These are phyloP conservation scores for Heteromyza rotundicornis DNA, from an alignment of 2,888 invertebrate species.

Conservation along the genomic window DNA sequence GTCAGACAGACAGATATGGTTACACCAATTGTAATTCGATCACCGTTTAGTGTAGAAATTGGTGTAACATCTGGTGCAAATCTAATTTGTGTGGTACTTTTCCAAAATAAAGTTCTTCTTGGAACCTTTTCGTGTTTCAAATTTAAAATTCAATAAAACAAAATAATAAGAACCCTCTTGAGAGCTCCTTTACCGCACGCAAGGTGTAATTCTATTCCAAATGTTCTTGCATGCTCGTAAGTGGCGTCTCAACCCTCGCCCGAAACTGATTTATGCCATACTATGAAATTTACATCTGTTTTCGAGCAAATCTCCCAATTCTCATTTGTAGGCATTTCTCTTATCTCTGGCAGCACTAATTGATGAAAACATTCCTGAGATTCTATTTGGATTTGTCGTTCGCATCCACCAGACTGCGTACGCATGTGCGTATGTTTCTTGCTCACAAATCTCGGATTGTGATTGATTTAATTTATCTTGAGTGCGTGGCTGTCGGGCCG, in stretches of 20 bases:
- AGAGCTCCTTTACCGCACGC: too few relatives aligned
- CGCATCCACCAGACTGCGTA: background rate
- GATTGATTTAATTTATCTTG: slow-evolving; percentile 49
- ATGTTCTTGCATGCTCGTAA: too few relatives aligned
- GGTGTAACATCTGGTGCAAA: too few relatives aligned
- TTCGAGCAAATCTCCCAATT: background rate
- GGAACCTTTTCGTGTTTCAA: too few relatives aligned
- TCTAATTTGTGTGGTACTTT: too few relatives aligned
- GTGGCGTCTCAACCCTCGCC: background rate
- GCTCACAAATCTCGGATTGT: slow-evolving; percentile 32
- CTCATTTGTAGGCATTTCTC: slow-evolving; percentile 17
- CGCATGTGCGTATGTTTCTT: slow-evolving; percentile 6
- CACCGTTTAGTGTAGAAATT: too few relatives aligned
- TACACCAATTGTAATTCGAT: too few relatives aligned
- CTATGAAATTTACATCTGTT: slow-evolving; percentile 44
- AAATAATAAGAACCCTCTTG: too few relatives aligned
- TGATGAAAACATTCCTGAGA: slow-evolving; percentile 35
- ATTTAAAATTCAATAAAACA: too few relatives aligned
- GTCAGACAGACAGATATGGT: too few relatives aligned
- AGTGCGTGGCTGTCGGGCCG: slow-evolving; percentile 16
- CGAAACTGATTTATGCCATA: slow-evolving; percentile 37
- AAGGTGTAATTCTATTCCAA: too few relatives aligned
- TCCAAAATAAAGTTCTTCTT: too few relatives aligned
- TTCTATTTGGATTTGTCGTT: slow-evolving; percentile 19
- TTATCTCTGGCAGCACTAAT: slow-evolving; percentile 45